Conservation (phyloP, 2,888 invertebrate species). For the Hirudinaria manillensis region DNA sequence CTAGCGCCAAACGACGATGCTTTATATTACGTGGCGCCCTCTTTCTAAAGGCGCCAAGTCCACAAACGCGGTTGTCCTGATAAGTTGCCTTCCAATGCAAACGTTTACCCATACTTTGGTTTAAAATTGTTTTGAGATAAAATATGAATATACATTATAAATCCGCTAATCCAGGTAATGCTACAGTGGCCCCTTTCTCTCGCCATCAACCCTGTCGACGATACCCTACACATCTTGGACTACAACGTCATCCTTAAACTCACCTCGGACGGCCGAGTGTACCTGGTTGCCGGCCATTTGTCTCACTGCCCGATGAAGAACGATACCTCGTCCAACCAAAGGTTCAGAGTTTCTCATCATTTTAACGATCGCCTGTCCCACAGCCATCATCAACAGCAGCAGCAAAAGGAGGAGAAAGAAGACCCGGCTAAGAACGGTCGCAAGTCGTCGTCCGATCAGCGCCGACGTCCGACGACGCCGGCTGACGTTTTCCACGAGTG, state of each 20-base stretch:
- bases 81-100: too few relatives aligned
- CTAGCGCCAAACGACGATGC: too few relatives aligned
- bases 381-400: background rate
- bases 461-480: background rate
- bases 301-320: conserved; percentile 72
- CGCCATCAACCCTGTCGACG: conserved; percentile 88
- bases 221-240: conserved; percentile 89
- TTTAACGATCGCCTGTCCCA: background rate
- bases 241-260: conserved; percentile 76
- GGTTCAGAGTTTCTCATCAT: conserved; percentile 49
- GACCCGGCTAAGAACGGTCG: background rate
- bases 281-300: conserved; percentile 87
- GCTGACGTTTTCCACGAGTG: background rate
- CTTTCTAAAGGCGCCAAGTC: too few relatives aligned
- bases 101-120: too few relatives aligned
- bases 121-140: too few relatives aligned
- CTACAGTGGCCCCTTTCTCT: conserved; percentile 94
- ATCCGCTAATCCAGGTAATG: conserved; percentile 64
- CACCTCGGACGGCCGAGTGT: conserved; percentile 75
- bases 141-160: background rate
- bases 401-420: background rate
- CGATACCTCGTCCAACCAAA: conserved; percentile 42
- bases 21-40: too few relatives aligned
- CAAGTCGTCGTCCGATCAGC: background rate
- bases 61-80: too few relatives aligned